Evolutionary conservation across 2,797 vertebrate species (phyloP).

Genomic region (Muraenolepis orangiensis): DNA sequence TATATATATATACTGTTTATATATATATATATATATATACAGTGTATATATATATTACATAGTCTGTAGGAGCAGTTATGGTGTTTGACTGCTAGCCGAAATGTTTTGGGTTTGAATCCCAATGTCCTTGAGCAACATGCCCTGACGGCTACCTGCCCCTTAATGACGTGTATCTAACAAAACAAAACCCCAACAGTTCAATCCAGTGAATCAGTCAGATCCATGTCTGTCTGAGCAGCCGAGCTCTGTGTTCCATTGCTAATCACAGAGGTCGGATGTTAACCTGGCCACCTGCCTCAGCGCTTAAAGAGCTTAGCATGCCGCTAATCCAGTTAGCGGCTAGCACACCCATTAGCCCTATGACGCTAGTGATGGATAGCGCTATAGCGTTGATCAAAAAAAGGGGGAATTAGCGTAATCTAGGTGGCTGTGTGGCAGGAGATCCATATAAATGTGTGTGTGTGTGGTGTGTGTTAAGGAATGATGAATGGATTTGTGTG

Average conservation of each 20-base stretch:
- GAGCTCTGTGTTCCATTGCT: constrained; percentile 11
- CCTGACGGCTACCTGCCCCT: neutral
- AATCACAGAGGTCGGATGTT: constrained; percentile 32
- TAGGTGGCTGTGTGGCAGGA: neutral
- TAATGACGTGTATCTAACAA: neutral
- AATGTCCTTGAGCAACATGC: neutral
- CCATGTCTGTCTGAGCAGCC: neutral
- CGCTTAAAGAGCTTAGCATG: constrained; percentile 41
- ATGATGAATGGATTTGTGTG: neutral
- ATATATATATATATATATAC: neutral
- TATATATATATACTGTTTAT: too few species aligned
- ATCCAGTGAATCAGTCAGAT: neutral
- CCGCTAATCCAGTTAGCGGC: constrained; percentile 47
- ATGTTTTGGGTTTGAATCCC: neutral
- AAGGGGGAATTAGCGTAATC: constrained; percentile 26
- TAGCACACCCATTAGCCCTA: constrained; percentile 19
- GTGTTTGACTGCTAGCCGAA: neutral
- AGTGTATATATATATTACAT: neutral
- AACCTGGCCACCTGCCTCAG: constrained; percentile 1
- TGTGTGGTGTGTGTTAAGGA: neutral
- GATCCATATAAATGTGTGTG: constrained; percentile 7
- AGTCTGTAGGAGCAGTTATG: too few species aligned
- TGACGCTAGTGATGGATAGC: constrained; percentile 4
- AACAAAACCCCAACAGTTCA: too few species aligned
- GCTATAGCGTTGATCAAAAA: constrained; percentile 11